Base-by-base conservation (phyloP, 1,140 invertebrate species). In the Campoletis sonorensis region DNA sequence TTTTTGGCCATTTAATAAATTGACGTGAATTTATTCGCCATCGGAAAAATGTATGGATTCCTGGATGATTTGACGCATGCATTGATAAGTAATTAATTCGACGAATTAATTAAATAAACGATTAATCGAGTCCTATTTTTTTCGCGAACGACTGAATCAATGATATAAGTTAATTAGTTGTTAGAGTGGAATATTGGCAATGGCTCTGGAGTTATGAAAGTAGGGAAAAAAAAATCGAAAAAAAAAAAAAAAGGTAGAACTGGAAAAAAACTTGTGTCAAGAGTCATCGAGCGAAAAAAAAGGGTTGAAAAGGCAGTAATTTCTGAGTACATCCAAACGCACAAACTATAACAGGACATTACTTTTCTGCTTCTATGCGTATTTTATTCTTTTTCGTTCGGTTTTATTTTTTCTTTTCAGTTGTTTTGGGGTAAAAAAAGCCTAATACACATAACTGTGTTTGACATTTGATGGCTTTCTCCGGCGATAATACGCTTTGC, bases 401-500 rank as follows among this genome's bases (percentile, higher is more conserved):
- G 5, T 1, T 13, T 1, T 0, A 1, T 45, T 45, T 1, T 13
- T 1, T 0, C 0, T 45, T 45, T 1, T 45, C 11, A 45, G 40
- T 45, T 45, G 40, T 45, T 45, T 45, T 45, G 8, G 30, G 5
- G 8, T 13, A 45, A 45, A 45, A 45, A 45, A 10, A 11, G 40
- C 40, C 40, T 45, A 45, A 45, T 45, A 45, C 8, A 45, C 40
- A 45, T 45, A 10, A 45, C 40, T 45, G 40, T 11, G 40, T 45
- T 45, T 45, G 40, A 1, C 40, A 45, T 13, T 45, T 11, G 40
- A 45, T 45, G 40, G 40, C 67, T 70, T 33, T 33, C 67, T 18
- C 67, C 67, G 4, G 67, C 26, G 67, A 70, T 70, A 70, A 70
- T 70, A 33, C 67, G 64, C 23, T 1, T 67, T 67, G 64, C 23